Conservation (phyloP, 2,113 vertebrate species). For the Taxidea taxus region DNA sequence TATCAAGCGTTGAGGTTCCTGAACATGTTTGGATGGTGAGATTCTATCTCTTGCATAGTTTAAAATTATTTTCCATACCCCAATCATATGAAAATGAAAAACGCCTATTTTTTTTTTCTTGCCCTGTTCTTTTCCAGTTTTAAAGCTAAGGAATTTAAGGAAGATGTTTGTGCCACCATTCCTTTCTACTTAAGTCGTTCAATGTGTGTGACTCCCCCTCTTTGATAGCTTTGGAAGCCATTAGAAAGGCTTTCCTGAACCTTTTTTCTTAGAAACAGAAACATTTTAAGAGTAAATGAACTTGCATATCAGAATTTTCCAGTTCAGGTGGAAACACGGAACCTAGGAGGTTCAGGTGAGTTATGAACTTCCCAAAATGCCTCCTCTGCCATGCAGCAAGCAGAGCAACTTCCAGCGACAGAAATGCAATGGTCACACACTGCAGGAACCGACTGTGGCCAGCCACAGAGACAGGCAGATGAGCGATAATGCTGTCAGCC, state of each 20-base stretch:
- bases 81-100: neutral
- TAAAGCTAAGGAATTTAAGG: conserved; percentile 9
- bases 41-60: neutral
- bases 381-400: neutral
- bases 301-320: conserved; percentile 28
- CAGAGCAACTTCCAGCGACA: neutral
- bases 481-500: neutral
- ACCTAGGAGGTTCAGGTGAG: neutral
- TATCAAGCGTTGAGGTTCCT: neutral
- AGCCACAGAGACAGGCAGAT: neutral
- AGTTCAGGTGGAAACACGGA: neutral
- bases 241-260: neutral
- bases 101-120: neutral
- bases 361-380: conserved; percentile 15
- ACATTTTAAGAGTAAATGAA: conserved; percentile 33
- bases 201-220: neutral
- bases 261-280: conserved; percentile 9
- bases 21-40: neutral
- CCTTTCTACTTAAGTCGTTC: neutral
- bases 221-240: neutral
- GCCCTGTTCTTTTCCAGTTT: conserved; percentile 20
- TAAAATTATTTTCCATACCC: neutral
- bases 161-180: neutral
- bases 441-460: neutral
- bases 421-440: neutral